phyloP scores from a whole-genome alignment of 2,888 invertebrate genomes.

The Slavum lentiscoides region DNA sequence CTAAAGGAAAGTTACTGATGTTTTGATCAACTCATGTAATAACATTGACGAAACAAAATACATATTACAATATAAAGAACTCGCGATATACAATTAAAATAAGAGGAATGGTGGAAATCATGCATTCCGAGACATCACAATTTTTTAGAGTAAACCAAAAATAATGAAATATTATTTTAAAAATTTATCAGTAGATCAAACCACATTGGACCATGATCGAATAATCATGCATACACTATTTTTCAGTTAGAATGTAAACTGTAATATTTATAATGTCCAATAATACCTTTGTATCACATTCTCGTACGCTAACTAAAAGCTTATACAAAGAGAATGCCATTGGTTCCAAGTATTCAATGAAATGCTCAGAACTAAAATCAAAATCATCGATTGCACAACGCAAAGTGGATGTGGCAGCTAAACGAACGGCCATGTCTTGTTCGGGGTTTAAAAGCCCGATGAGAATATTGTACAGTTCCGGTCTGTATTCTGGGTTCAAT shows the following conservation, averaged over 20 bases:
- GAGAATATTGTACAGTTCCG: conserved; percentile 78
- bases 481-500: conserved; percentile 76
- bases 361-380: conserved; percentile 85
- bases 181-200: too few relatives aligned
- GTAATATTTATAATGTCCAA: too few relatives aligned
- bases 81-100: too few relatives aligned
- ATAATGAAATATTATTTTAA: too few relatives aligned
- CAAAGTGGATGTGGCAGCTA: conserved; percentile 84
- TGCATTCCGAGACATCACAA: too few relatives aligned
- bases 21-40: too few relatives aligned
- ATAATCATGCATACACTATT: not conserved
- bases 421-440: conserved; percentile 86
- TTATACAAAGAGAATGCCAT: conserved; percentile 75
- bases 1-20: too few relatives aligned
- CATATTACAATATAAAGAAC: too few relatives aligned
- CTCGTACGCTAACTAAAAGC: conserved; percentile 81
- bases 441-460: conserved; percentile 72
- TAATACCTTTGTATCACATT: conserved; percentile 86
- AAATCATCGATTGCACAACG: conserved; percentile 87
- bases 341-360: conserved; percentile 79
- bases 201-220: too few relatives aligned
- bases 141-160: too few relatives aligned
- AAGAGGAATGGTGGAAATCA: too few relatives aligned
- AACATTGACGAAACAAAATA: too few relatives aligned
- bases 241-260: not conserved